These are phyloP conservation scores for Chaunax sp. DNA, from an alignment of 2,797 vertebrate genomes.

Conservation along the genomic window DNA sequence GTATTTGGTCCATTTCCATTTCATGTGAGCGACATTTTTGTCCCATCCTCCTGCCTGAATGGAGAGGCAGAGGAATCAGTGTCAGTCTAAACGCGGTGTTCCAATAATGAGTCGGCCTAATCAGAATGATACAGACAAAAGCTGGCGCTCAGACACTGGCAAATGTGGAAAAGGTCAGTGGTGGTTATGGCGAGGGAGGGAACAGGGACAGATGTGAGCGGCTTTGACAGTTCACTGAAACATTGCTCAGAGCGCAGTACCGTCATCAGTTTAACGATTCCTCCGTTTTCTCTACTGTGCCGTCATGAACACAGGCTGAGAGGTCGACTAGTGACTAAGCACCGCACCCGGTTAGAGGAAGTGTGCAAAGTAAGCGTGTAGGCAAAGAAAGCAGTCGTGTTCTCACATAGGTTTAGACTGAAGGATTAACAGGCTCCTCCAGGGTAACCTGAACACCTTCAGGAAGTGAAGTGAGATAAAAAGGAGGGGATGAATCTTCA, in stretches of 20 bases:
- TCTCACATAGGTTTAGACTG: too few species aligned
- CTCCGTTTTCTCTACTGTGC: slow-evolving; percentile 26
- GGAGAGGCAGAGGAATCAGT: slow-evolving; percentile 37
- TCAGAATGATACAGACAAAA: slow-evolving; percentile 62
- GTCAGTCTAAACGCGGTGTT: slow-evolving; percentile 43
- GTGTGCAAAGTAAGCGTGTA: too few species aligned
- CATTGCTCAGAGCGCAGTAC: slow-evolving; percentile 67
- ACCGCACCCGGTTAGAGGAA: slow-evolving; percentile 21
- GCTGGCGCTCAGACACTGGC: slow-evolving; percentile 56
- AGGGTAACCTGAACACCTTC: neutral
- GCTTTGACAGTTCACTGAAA: slow-evolving; percentile 73
- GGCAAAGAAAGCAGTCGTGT: slow-evolving; percentile 5
- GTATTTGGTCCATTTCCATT: slow-evolving; percentile 33
- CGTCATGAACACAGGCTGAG: slow-evolving; percentile 50
- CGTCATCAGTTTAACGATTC: slow-evolving; percentile 76
- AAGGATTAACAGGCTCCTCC: too few species aligned
- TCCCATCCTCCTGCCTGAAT: neutral
- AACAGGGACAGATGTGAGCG: slow-evolving; percentile 44
- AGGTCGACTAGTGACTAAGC: slow-evolving; percentile 52
- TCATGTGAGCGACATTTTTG: slow-evolving; percentile 13
- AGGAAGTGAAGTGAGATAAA: slow-evolving; percentile 18
- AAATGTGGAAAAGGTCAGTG: slow-evolving; percentile 77
- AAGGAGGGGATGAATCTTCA: slow-evolving; percentile 8
- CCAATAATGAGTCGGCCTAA: slow-evolving; percentile 52
- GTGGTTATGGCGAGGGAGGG: slow-evolving; percentile 28